Conservation (phyloP, 2,888 invertebrate species). For the Tridacna gigas region DNA sequence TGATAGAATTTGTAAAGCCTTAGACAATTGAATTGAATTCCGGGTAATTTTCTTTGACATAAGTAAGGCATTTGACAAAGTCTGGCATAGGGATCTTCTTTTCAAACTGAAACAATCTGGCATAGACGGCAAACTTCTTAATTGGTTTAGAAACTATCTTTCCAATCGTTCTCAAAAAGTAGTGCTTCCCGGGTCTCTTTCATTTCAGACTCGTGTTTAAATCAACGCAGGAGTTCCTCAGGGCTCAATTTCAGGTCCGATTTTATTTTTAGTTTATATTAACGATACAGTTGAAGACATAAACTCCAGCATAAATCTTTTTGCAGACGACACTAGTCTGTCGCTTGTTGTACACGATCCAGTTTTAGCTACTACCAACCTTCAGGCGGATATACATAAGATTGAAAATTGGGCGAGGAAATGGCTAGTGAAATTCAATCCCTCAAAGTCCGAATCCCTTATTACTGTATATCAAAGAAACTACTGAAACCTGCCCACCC, state of each 20-base stretch:
- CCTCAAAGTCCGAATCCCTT: not conserved
- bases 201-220: not conserved
- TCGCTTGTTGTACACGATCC: not conserved
- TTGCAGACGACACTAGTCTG: not conserved
- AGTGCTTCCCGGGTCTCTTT: not conserved
- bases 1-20: not conserved
- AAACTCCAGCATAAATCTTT: not conserved
- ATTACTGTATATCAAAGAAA: not conserved
- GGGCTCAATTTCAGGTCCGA: not conserved
- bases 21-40: no score
- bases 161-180: not conserved
- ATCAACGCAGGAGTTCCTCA: not conserved
- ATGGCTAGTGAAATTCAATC: not conserved
- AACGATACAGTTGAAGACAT: not conserved
- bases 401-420: not conserved
- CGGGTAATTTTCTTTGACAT: no score
- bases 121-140: not conserved
- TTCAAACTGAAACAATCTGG: not conserved
- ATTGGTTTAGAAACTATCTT: not conserved
- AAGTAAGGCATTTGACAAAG: not conserved
- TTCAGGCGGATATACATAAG: not conserved
- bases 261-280: not conserved
- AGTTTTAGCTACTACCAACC: not conserved
- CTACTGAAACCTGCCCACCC: not conserved
- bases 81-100: not conserved